Evolutionary conservation across 2,888 invertebrate genomes (phyloP), one percentile per base, ranked within the genome.

Genomic region (Hyalella azteca): DNA sequence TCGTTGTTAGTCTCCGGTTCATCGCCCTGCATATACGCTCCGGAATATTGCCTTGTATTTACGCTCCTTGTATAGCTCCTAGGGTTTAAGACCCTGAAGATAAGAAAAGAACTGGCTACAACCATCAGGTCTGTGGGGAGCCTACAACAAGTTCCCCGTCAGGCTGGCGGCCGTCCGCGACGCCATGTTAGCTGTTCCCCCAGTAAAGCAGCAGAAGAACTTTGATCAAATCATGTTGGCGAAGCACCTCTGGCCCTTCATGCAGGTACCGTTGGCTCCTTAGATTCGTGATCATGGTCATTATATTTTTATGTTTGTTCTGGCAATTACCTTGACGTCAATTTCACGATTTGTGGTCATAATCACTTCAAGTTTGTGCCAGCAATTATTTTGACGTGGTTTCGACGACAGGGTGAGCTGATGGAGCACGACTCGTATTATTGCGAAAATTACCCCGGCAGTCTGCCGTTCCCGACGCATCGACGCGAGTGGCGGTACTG

Each of bases 71-170:
- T 11, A 45, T 45, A 45, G 7, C 15, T 11, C 15, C 45, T 11
- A 45, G 15, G 15, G 7, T 45, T 45, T 11, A 45, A 11, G 9
- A 45, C 15, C 45, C 15, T 11, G 45, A 45, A 45, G 15, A 45
- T 45, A 45, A 45, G 7, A 7, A 45, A 7, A 7, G 9, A 15
- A 45, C 7, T 11, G 15, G 15, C 7, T 45, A 11, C 7, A 11
- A 45, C 7, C 9, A n/a, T 15, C 73, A 73, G 73, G 73, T 32
- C 32, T 73, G 36, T 73, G 73, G 73, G 73, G 73, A 1, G 73
- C 73, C 29, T n/a, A 36, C 73, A 73, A 29, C 73, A 32, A 22
- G 19, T 15, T n/a, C 73, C 73, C 73, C 2, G 40, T 19, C 19
- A 39, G 22, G 29, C 22, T 32, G 29, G 40, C 36, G 11, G 9